These are phyloP conservation scores for Tarsius wallacei DNA, from an alignment of 2,797 vertebrate species.

Conservation along the genomic window DNA sequence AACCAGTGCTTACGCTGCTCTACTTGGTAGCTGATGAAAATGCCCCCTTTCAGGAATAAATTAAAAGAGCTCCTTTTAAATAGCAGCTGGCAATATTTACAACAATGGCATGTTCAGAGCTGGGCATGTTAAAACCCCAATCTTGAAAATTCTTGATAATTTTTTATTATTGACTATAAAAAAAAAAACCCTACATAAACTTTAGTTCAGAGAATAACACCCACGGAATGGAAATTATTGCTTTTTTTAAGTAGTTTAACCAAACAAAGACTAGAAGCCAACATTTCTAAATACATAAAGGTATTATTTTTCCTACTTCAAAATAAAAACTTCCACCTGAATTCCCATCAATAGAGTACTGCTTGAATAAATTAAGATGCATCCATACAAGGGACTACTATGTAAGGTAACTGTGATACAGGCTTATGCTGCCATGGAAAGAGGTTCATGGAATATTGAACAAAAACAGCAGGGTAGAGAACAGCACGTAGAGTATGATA, in stretches of 20 bases:
- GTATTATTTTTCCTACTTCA: conserved; percentile 6
- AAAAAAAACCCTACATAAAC: not conserved
- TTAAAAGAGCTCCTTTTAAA: not conserved
- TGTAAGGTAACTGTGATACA: not conserved
- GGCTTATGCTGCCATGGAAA: not conserved
- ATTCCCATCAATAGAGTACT: not conserved
- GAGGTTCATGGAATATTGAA: not conserved
- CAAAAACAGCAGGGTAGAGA: not conserved
- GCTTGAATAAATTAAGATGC: not conserved
- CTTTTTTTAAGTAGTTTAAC: conserved; percentile 41
- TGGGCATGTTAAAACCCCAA: not conserved
- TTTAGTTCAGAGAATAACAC: not conserved
- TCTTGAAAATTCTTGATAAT: not conserved
- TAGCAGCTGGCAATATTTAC: not conserved
- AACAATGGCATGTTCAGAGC: conserved; percentile 29
- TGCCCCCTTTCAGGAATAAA: not conserved
- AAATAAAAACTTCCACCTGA: not conserved
- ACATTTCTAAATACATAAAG: conserved; percentile 24
- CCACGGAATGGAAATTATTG: not conserved
- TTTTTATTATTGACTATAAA: too few species aligned
- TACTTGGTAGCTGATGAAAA: not conserved
- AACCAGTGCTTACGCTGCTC: not conserved
- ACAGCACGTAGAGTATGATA: not conserved
- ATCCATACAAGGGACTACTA: not conserved
- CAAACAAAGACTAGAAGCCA: not conserved